Conservation (phyloP, 1,140 invertebrate genomes). For the Papilio dardanus region DNA sequence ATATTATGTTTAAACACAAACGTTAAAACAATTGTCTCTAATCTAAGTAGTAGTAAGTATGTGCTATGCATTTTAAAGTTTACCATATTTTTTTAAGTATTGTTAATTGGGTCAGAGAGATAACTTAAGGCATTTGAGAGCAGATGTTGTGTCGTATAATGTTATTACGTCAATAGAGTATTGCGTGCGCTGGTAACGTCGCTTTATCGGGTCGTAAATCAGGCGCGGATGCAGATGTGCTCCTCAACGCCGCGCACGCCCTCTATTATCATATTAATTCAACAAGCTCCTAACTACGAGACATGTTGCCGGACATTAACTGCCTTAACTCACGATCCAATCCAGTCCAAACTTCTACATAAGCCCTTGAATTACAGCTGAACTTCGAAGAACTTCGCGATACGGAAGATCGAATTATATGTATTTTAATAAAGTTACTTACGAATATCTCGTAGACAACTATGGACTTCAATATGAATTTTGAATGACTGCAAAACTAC, state of each 20-base stretch:
- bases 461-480: not conserved
- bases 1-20: not conserved
- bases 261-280: conserved; percentile 24
- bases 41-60: not conserved
- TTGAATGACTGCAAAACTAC: not conserved
- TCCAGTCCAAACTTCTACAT: not conserved
- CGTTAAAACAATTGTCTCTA: too few species aligned
- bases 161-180: not conserved
- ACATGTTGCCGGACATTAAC: not conserved
- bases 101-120: not conserved
- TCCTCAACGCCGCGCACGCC: not conserved
- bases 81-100: not conserved
- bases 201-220: conserved; percentile 16
- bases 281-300: not conserved
- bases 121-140: not conserved
- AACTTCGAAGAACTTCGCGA: not conserved
- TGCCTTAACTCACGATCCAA: not conserved
- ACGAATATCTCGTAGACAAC: not conserved
- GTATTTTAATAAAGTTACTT: not conserved
- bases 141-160: not conserved
- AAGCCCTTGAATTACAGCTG: not conserved
- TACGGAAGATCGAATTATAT: not conserved
- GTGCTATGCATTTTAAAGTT: not conserved
- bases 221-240: conserved; percentile 8
- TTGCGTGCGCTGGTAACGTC: not conserved